phyloP scores from a whole-genome alignment of 2,113 vertebrate species.

The Phyllostomus discolor region DNA sequence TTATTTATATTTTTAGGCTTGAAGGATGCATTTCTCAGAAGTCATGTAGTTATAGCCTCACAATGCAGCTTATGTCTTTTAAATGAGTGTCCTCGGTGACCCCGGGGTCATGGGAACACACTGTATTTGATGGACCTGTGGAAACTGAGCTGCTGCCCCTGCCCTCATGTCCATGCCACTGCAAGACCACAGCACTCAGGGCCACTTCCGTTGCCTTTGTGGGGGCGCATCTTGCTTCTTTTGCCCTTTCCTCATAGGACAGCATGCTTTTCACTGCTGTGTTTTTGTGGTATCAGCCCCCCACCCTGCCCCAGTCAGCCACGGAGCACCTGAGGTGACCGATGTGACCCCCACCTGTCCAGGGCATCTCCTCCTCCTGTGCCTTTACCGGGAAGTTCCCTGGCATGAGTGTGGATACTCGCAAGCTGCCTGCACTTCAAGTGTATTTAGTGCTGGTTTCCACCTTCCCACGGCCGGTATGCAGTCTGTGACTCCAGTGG shows the following conservation, averaged over 20 bases:
- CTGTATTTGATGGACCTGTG: neutral
- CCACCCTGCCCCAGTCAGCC: neutral
- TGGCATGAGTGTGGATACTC: neutral
- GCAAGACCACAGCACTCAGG: fast-evolving
- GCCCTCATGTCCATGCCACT: fast-evolving
- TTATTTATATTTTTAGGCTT: neutral
- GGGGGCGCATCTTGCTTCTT: neutral
- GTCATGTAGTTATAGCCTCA: neutral
- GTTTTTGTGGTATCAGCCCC: neutral
- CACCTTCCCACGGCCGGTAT: neutral
- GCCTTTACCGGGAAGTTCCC: too few relatives aligned
- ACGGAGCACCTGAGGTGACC: neutral
- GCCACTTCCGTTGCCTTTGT: fast-evolving
- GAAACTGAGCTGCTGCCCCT: neutral
- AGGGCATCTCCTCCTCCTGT: fast-evolving
- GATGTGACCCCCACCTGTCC: neutral
- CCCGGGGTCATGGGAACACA: neutral
- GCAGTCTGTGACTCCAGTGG: neutral
- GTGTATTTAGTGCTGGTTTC: neutral
- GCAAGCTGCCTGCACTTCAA: neutral
- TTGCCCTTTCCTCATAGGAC: neutral
- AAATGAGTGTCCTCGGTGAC: neutral
- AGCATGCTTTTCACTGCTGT: neutral
- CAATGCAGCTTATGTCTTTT: neutral
- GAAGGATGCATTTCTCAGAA: neutral